Conservation (phyloP, 2,113 vertebrate genomes). For the Neotoma lepida region DNA sequence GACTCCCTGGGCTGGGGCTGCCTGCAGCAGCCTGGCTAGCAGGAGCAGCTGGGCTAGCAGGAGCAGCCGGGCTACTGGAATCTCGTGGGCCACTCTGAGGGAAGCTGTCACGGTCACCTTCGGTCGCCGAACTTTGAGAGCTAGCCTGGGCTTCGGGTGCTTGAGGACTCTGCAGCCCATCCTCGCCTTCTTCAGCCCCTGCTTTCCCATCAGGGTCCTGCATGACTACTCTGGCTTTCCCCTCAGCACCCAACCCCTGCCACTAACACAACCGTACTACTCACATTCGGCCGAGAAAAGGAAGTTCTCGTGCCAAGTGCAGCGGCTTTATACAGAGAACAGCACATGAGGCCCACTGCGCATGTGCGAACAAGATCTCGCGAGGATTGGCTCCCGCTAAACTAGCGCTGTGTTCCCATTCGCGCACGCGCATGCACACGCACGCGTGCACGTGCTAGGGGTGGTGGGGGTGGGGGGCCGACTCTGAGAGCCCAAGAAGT, state of each 20-base stretch:
- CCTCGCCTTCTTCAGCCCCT: background rate
- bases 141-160: background rate
- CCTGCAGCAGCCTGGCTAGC: background rate
- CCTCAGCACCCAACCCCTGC: background rate
- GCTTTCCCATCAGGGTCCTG: background rate
- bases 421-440: no score
- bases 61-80: background rate
- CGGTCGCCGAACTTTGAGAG: background rate
- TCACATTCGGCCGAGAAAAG: no score
- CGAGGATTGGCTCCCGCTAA: background rate
- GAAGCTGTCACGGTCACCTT: background rate
- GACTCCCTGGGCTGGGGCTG: background rate
- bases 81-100: background rate
- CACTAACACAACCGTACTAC: no score
- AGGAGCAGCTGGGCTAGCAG: background rate
- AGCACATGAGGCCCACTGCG: background rate
- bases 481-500: background rate
- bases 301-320: no score
- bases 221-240: background rate
- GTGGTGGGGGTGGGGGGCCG: accelerated
- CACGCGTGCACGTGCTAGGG: no score
- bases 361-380: background rate
- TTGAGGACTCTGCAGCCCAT: background rate
- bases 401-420: background rate
- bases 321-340: background rate